Base-by-base conservation (phyloP, 2,113 vertebrate species). In the Gymnogyps californianus region DNA sequence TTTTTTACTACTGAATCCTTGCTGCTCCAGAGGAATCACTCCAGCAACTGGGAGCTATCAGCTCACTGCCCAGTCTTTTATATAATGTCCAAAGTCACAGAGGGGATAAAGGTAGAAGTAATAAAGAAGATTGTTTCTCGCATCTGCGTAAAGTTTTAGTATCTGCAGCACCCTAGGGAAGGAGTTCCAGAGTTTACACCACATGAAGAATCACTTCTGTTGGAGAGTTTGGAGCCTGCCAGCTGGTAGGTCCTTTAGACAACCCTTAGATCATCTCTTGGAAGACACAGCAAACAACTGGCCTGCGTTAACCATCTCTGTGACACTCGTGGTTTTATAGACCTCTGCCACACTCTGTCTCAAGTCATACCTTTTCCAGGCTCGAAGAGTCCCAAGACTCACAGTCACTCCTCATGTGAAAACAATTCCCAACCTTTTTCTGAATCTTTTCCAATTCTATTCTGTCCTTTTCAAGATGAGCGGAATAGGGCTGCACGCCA, bases 351-450 rank as follows among this genome's bases (percentile, higher is more conserved):
- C n/a, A 4, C 24, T 81, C 55, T 32, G 12, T n/a, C 51, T 90
- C 38, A 40, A n/a, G 29, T 36, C 31, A 19, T 20, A 54, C 11
- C 42, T 59, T 72, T 76, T 42, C 66, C 52, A 89, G 42, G 18
- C 34, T 62, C 16, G 2, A 42, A 70, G 36, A 49, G 13, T 14
- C 10, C 6, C 25, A 19, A 28, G 31, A 40, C 61, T 92, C 22
- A 65, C 0, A 6, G 31, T 74, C 49, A 34, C 3, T 44, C n/a
- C 52, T 64, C 25, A 7, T 3, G 10, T 46, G 34, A 59, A 92
- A 85, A 42, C 15, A 52, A 42, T 55, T 69, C 17, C 40, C 0
- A 0, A 20, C 3, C 10, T 28, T 92, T 78, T 78, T 25, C 55
- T 40, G 42, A 66, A 49, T 82, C 34, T 82, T 77, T 87, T 59